These are phyloP conservation scores for Sterrhoptilus dennistouni DNA, from an alignment of 2,113 vertebrate genomes.

Conservation along the genomic window DNA sequence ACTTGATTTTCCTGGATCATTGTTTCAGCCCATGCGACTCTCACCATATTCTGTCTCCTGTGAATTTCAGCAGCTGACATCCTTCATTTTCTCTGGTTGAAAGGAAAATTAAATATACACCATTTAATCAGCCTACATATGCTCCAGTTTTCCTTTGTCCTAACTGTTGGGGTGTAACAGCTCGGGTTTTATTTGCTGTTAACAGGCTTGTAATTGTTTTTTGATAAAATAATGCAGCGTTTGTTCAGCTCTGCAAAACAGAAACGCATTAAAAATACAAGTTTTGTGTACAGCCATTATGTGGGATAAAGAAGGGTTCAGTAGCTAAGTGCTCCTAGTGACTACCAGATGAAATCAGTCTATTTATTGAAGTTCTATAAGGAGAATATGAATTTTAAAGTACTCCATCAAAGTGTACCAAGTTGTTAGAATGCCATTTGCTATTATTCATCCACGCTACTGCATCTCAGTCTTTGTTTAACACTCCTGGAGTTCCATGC, in stretches of 20 bases:
- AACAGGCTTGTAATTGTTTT: constrained; percentile 28
- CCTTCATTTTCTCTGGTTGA: neutral
- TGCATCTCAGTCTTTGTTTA: neutral
- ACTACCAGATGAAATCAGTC: neutral
- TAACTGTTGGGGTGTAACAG: constrained; percentile 10
- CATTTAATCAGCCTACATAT: constrained; percentile 10
- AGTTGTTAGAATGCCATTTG: neutral
- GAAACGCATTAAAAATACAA: neutral
- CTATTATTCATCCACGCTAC: neutral
- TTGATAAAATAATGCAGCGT: constrained; percentile 27
- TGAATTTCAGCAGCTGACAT: constrained; percentile 42
- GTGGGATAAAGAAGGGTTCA: neutral
- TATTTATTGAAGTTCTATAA: neutral
- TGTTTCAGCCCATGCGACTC: neutral
- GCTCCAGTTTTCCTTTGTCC: neutral
- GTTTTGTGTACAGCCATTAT: neutral
- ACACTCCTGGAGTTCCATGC: neutral
- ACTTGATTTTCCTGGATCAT: neutral
- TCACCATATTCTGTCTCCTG: neutral
- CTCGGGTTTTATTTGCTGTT: constrained; percentile 27
- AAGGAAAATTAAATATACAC: constrained; percentile 38
- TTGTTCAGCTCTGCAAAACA: constrained; percentile 6
- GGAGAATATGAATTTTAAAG: neutral
- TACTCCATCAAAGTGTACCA: neutral
- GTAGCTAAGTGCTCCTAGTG: neutral